Evolutionary conservation across 2,797 vertebrate genomes (phyloP).

Genomic region (Parauchenoglanis ngamensis): DNA sequence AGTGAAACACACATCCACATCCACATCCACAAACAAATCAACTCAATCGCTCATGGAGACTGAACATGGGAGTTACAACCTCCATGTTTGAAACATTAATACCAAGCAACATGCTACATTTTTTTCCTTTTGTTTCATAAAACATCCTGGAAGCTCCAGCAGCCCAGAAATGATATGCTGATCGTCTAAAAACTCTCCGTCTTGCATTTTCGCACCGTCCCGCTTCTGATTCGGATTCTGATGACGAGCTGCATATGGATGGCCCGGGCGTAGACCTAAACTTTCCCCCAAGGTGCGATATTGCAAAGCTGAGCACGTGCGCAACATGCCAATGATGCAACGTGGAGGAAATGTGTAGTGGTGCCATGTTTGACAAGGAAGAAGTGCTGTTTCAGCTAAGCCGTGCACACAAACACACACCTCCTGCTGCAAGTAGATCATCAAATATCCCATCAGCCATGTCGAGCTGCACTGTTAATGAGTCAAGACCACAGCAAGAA

Average conservation of each 20-base stretch:
- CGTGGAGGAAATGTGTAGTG: conserved; percentile 16
- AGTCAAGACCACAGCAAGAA: neutral
- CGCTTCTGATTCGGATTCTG: neutral
- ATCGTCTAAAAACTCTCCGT: neutral
- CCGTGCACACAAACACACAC: conserved; percentile 40
- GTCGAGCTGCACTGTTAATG: conserved; percentile 4
- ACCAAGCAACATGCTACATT: neutral
- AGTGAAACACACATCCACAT: conserved; percentile 54
- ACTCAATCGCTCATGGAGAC: conserved; percentile 36
- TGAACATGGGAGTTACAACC: neutral
- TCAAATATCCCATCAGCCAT: conserved; percentile 32
- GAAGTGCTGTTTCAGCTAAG: conserved; percentile 48
- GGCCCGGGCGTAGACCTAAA: neutral
- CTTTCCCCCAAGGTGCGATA: neutral
- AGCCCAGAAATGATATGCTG: neutral
- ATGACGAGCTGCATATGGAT: neutral
- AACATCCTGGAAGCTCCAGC: conserved; percentile 13
- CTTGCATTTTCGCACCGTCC: neutral
- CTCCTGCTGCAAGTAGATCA: conserved; percentile 13
- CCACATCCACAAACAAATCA: conserved; percentile 55
- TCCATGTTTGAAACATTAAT: conserved; percentile 59
- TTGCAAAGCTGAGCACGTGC: conserved; percentile 5
- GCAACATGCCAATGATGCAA: conserved; percentile 19
- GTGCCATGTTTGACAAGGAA: conserved; percentile 34
- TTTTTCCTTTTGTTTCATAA: neutral